Base-by-base conservation (phyloP, 2,113 vertebrate species). In the Brienomyrus longianalis region DNA sequence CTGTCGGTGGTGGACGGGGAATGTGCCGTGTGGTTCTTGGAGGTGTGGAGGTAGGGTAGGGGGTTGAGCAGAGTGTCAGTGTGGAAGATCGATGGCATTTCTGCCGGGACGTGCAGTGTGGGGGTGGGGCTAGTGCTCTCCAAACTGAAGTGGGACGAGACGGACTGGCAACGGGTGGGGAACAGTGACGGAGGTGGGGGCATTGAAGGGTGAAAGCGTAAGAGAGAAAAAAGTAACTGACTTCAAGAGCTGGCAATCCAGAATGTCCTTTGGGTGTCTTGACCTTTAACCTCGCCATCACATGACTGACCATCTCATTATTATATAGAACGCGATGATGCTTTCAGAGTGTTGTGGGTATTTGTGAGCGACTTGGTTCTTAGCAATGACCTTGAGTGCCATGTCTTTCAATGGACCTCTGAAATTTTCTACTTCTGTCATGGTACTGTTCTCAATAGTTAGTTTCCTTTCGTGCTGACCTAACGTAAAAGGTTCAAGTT, bases 141-240 rank as follows among this genome's bases (percentile, higher is more conserved):
- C 31, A 70, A 70, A 31, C n/a, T 70, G 27, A 70, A 23, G 7
- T 62, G 56, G 56, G 21, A n/a, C 21, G 23, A 62, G 56, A n/a
- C 0, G 3, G 62, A 10, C 35, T 80, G 74, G 13, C 35, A 15
- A 27, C 17, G 43, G 87, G 87, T 66, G 9, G 62, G 62, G 11
- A 70, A 70, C n/a, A 27, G 27, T 70, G 62, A 70, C 10, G 1
- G 9, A 5, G 54, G 54, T 6, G 17, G 19, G 62, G 3, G n/a
- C 10, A 70, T 13, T 70, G 62, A 70, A 31, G n/a, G 27, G 59
- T 13, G 45, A 31, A 43, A 31, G 43, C 5, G 5, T 51, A 48
- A 23, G 56, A 83, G 77, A 43, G 19, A 86, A 90, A 90, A 92
- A 21, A 3, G 6, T 62, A 56, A 91, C 90, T 91, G 90, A 31